Base-by-base conservation (phyloP, 2,888 invertebrate species). In the Acleris sparsana region DNA sequence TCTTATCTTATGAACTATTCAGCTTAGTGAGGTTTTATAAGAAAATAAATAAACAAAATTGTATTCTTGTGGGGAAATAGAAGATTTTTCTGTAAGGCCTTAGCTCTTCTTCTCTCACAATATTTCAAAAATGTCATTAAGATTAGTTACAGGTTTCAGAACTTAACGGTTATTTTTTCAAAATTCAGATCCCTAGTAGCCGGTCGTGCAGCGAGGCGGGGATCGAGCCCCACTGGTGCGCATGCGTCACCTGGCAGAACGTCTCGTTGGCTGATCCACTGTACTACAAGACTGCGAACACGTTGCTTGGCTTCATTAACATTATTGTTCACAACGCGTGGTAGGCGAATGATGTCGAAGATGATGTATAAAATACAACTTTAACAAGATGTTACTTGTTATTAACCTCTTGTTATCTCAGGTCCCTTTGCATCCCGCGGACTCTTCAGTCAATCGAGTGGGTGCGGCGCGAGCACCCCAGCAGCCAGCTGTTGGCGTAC, bases 141-240 rank as follows among this genome's bases (percentile, higher is more conserved):
- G 6, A 7, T 25, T 25, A 25, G 6, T 7, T 6, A 6, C 6
- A 25, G 6, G 7, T 25, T 25, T 25, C 25, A 6, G 6, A 25
- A 25, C 25, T 25, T 1, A 25, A 1, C 1, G 53, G 4, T 77
- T n/a, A n/a, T 39, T 39, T 13, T 25, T 25, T 16, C 0, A 13
- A n/a, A n/a, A 1, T 33, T 13, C 44, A 95, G 94, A 94, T 97
- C 67, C 96, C 98, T 0, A 78, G 87, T 9, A 94, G 95, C 72
- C 93, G 98, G 25, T 96, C 96, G 6, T 98, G 98, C 82, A 94
- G 95, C 5, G 95, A 97, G 82, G 98, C 99, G 0, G 97, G 95
- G 62, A 96, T 99, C 67, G 98, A 98, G 80, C 96, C 98, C 0
- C 99, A 99, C 83, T 99, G 99, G 99, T 99, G 99, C 82, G 96